A percentile compares a stretch with the other conserved stretches of the same genome.
phyloP scores from a whole-genome alignment of 2,113 vertebrate genomes.

The Melanerpes formicivorus region DNA sequence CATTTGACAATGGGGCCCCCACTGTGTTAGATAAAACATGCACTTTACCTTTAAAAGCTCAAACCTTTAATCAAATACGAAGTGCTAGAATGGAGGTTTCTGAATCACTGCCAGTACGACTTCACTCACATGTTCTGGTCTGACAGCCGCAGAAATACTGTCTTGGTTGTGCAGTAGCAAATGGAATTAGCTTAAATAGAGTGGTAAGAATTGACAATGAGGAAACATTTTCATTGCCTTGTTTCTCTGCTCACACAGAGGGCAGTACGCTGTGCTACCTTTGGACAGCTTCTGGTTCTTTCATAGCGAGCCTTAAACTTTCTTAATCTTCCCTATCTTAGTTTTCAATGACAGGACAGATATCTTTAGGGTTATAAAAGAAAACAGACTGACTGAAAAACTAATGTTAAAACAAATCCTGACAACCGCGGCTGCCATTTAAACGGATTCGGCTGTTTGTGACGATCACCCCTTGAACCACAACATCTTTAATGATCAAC shows the following conservation, averaged over 20 bases:
- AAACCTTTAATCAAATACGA: slow-evolving; percentile 52
- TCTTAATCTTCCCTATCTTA: background rate
- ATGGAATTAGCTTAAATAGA: slow-evolving; percentile 18
- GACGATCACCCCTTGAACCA: background rate
- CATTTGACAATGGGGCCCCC: slow-evolving; percentile 7
- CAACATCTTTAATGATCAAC: background rate
- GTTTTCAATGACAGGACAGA: background rate
- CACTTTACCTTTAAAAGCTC: slow-evolving; percentile 62
- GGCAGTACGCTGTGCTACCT: background rate
- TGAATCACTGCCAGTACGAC: slow-evolving; percentile 19
- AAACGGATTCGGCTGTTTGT: background rate
- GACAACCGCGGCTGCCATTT: background rate
- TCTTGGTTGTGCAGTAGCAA: background rate
- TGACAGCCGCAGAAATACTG: slow-evolving; percentile 20
- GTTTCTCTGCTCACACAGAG: background rate
- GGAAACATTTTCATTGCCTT: background rate
- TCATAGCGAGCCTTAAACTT: background rate
- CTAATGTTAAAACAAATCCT: background rate
- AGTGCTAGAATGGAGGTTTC: slow-evolving; percentile 55
- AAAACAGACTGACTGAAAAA: background rate
- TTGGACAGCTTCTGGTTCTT: background rate
- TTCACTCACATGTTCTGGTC: background rate
- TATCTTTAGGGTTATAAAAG: background rate
- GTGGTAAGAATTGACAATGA: background rate
- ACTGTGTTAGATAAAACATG: slow-evolving; percentile 44